Base-by-base conservation (phyloP, 2,888 invertebrate genomes). In the Pollenia amentaria region DNA sequence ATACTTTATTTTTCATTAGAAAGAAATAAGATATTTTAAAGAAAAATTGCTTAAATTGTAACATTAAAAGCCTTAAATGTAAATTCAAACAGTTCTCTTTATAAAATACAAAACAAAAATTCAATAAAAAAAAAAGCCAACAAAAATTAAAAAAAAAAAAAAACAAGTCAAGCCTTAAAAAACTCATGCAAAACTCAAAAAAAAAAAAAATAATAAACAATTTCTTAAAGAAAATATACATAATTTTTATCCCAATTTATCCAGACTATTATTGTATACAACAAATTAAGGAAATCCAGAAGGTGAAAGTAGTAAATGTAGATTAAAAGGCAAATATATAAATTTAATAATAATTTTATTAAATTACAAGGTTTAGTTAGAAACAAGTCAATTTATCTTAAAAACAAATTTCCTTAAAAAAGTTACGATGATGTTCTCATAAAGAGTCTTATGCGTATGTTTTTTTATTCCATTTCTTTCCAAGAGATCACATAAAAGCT, bases 51-150 rank as follows among this genome's bases (percentile, higher is more conserved):
- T 29, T 29, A 29, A 55, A 38, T 29, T 29, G 29, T 55, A 44
- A 18, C 53, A 70, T 21, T 14, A 57, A 75, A 81, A 51, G 81
- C 80, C 80, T 85, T 81, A 81, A 81, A 77, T 76, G 51, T 72
- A 38, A 69, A 77, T 65, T 72, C 69, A 80, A 81, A 70, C 57
- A 57, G 51, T 75, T 80, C 62, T 69, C 18, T 77, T 70, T 64
- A 48, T 8, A 73, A n/a, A 3, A 69, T 48, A 55, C 44, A 65
- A 55, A 57, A 12, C 57, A 46, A 46, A 40, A 40, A 72, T 18
- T 3, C 9, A 48, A 51, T 64, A 69, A 44, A 51, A 51, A 72
- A 69, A 44, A 51, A 65, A 16, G 0, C 29, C 16, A 73, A 18
- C 73, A 65, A 53, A 62, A 38, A 8, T 62, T 44, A 70, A 64